Base-by-base conservation (phyloP, 2,113 vertebrate species). In the Pelobates fuscus region DNA sequence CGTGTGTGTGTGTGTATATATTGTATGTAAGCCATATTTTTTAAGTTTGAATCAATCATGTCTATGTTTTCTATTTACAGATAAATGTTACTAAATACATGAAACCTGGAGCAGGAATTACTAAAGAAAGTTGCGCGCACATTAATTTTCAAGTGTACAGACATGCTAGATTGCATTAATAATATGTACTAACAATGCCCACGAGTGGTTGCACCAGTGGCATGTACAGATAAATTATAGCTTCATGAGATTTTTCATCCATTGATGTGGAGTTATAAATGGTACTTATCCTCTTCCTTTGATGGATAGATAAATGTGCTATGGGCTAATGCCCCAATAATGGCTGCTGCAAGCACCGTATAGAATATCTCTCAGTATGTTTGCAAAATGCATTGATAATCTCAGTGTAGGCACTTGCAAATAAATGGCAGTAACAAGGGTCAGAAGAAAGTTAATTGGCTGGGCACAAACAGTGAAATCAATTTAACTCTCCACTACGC, bases 241-340 rank as follows among this genome's bases (percentile, higher is more conserved):
- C 21, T 30, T 44, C 43, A 52, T 62, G 41, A 52, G 43, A 71
- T 71, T 62, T 62, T 71, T 62, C 70, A 63, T 15, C n/a, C 59
- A 32, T 29, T 71, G 70, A 71, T 71, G 70, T 71, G 58, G 18
- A 14, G 43, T 57, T 32, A 71, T 71, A 62, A 62, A 62, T 71
- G 60, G 60, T 41, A 52, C 24, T 62, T 59, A 71, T 59, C 18
- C 59, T 18, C 58, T 62, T 24, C 57, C 57, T 44, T 63, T 60
- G 58, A 71, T 71, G 60, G 41, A 63, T 58, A 63, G 70, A 62
- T 52, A 30, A 57, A 62, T 62, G 70, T 43, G 30, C 46, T 62
- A 12, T 27, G 70, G 43, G 43, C 58, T 14, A 27, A 63, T 71
- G 70, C 70, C 27, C 59, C 18, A 24, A 57, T 62, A 71, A 71